Conservation (phyloP, 2,888 invertebrate genomes). For the Sinotaia quadrata region DNA sequence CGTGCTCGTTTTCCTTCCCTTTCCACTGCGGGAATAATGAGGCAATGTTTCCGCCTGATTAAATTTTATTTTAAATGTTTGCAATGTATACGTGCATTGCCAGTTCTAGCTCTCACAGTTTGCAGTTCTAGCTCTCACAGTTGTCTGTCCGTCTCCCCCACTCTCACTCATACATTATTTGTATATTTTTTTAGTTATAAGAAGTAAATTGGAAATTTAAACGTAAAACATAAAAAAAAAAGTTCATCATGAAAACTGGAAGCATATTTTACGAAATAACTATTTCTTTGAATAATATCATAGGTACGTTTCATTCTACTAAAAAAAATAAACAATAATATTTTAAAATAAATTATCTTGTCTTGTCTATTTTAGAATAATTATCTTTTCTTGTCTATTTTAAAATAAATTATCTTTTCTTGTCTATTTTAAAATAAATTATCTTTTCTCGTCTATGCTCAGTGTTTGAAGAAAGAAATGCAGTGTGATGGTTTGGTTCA, state of each 20-base stretch:
- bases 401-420: neutral
- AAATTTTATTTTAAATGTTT: neutral
- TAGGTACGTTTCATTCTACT: no score
- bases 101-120: no score
- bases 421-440: neutral
- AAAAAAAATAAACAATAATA: neutral
- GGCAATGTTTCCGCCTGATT: neutral
- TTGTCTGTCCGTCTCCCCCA: neutral
- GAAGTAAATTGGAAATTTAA: no score
- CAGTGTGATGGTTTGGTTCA: neutral
- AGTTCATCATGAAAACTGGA: no score
- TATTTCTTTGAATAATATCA: no score
- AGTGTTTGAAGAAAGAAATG: neutral
- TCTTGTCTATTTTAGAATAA: neutral
- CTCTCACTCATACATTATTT: neutral
- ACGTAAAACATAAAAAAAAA: no score
- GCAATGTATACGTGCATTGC: no score
- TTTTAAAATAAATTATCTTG: neutral
- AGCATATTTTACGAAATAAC: no score
- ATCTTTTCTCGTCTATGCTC: neutral
- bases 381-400: neutral
- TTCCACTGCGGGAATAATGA: slow-evolving; percentile 6
- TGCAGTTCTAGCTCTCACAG: neutral
- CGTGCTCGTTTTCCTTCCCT: neutral
- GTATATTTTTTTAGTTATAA: no score